Evolutionary conservation across 2,797 vertebrate species (phyloP).

Genomic region (Falco cherrug): DNA sequence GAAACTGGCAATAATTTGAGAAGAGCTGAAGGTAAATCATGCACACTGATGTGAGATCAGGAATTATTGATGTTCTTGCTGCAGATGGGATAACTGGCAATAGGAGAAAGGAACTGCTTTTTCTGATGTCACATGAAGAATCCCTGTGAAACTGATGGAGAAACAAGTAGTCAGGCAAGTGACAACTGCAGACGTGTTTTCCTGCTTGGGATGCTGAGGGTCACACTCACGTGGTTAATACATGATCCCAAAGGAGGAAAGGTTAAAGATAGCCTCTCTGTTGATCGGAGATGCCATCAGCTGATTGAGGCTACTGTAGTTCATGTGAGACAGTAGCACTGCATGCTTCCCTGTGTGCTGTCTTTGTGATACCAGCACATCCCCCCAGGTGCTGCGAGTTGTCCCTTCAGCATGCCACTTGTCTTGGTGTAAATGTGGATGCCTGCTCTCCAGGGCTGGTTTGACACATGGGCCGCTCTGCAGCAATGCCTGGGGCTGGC

Average conservation of each 20-base stretch:
- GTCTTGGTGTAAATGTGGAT: background rate
- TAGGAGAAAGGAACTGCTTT: background rate
- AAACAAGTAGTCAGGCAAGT: background rate
- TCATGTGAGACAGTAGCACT: background rate
- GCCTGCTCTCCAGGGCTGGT: background rate
- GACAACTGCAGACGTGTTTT: background rate
- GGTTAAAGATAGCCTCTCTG: background rate
- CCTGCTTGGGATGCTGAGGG: background rate
- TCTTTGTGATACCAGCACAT: background rate
- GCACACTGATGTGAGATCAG: background rate
- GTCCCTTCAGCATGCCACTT: rapidly evolving
- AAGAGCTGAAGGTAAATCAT: background rate
- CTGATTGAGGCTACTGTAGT: background rate
- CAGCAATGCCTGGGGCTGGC: background rate
- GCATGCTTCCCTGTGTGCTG: background rate
- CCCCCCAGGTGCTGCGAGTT: background rate
- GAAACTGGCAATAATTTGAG: background rate
- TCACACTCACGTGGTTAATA: background rate
- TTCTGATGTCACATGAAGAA: background rate
- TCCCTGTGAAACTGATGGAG: background rate
- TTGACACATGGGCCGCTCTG: background rate
- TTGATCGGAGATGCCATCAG: conserved; percentile 37
- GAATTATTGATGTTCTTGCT: background rate
- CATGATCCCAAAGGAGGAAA: background rate
- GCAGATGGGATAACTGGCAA: background rate